Conservation (phyloP, 2,888 invertebrate genomes). For the Apodemia mormo region DNA sequence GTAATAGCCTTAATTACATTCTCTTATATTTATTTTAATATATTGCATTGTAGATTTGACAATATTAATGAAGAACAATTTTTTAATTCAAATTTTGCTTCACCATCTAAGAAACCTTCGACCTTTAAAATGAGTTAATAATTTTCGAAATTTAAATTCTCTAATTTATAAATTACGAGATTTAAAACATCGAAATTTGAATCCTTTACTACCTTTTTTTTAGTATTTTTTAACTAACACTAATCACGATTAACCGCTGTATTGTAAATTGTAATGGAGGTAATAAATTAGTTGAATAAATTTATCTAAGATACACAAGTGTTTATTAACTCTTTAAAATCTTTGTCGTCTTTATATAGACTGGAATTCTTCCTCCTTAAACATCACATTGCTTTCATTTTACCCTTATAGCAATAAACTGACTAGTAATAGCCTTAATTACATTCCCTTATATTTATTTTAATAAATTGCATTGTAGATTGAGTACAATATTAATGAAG, state of each 20-base stretch:
- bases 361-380: conserved; percentile 5
- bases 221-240: too few species aligned
- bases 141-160: too few species aligned
- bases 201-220: too few species aligned
- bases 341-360: neutral
- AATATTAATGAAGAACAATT: neutral
- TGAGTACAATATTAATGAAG: neutral
- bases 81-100: neutral
- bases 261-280: conserved; percentile 19
- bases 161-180: too few species aligned
- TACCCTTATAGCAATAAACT: neutral
- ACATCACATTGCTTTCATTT: conserved; percentile 1
- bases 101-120: too few species aligned
- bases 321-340: conserved; percentile 31
- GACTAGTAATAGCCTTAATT: neutral
- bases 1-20: conserved; percentile 1
- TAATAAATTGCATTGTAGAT: neutral
- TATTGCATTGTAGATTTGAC: neutral
- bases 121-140: too few species aligned
- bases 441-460: neutral
- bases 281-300: conserved; percentile 35
- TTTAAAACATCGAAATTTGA: too few species aligned
- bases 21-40: neutral
- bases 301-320: conserved; percentile 32
- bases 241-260: too few species aligned